A percentile compares a stretch with the other conserved stretches of the same genome.
Conservation (phyloP, 2,888 invertebrate genomes). For the Lycophotia porphyrea region DNA sequence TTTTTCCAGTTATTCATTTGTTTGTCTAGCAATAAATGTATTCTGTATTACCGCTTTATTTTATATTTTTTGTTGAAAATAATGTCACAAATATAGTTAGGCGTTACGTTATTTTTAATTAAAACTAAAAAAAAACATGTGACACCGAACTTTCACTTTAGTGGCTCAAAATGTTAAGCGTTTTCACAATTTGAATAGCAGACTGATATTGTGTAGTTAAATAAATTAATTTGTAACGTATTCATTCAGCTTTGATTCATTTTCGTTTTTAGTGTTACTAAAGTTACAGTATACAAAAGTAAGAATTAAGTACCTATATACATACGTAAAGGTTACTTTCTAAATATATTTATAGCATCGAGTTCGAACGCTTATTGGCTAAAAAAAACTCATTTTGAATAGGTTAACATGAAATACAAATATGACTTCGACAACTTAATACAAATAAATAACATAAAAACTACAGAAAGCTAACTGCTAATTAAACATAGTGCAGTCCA, state of each 20-base stretch:
- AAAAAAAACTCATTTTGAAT: not conserved
- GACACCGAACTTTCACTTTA: not conserved
- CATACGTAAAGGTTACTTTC: slow-evolving; percentile 8
- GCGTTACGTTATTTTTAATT: not conserved
- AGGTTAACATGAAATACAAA: not conserved
- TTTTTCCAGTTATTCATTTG: slow-evolving; percentile 48
- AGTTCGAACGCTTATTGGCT: not conserved
- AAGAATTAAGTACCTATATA: not conserved
- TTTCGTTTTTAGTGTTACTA: not conserved
- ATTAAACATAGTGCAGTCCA: not conserved
- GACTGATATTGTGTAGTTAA: no score
- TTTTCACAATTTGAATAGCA: not conserved
- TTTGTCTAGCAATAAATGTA: slow-evolving; percentile 17
- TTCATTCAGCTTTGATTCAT: slow-evolving; percentile 2
- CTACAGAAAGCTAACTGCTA: not conserved
- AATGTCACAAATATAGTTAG: slow-evolving; percentile 12
- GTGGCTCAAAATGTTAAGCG: not conserved
- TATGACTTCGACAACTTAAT: not conserved
- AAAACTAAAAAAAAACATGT: not conserved
- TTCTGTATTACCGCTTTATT: slow-evolving; percentile 25
- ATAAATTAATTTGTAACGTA: slow-evolving; percentile 3
- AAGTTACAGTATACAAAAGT: not conserved
- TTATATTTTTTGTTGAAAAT: slow-evolving; percentile 11
- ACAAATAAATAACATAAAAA: not conserved
- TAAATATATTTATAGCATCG: slow-evolving; percentile 10